phyloP scores from a whole-genome alignment of 2,113 vertebrate species.

The Acinonyx jubatus region DNA sequence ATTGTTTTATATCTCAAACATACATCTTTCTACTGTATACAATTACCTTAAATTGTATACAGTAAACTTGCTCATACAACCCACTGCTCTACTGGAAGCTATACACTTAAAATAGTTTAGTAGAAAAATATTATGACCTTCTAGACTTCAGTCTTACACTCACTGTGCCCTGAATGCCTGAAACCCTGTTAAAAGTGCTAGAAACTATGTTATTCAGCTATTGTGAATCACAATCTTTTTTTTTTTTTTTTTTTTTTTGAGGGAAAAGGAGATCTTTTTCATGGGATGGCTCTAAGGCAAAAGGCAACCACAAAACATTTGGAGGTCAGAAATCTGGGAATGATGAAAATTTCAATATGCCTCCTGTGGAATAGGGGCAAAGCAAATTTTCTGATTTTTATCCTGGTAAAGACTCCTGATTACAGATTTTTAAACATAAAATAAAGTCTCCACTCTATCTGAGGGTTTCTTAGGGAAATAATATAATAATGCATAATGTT shows the following conservation, averaged over 20 bases:
- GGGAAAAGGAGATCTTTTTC: constrained; percentile 46
- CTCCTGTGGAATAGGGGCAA: not conserved
- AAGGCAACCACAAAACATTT: constrained; percentile 51
- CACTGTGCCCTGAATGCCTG: not conserved
- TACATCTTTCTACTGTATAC: not conserved
- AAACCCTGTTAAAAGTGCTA: not conserved
- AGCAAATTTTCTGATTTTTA: constrained; percentile 41
- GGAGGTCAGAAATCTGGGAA: constrained; percentile 56
- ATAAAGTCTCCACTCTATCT: not conserved
- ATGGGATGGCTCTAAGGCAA: constrained; percentile 46
- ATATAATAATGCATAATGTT: not conserved
- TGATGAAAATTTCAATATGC: constrained; percentile 37
- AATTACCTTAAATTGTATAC: constrained; percentile 19
- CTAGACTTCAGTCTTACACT: not conserved
- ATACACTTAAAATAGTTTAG: not conserved
- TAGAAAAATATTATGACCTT: constrained; percentile 38
- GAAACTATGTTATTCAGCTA: constrained; percentile 41
- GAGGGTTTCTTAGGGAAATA: constrained; percentile 28
- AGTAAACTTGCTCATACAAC: constrained; percentile 41
- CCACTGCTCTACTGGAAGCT: constrained; percentile 51
- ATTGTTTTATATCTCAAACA: not conserved
- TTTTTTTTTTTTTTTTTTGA: not conserved
- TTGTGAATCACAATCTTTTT: constrained; percentile 59
- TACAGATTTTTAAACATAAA: constrained; percentile 32
- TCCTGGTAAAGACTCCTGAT: constrained; percentile 37